These are phyloP conservation scores for Pseudococcus viburni DNA, from an alignment of 2,888 invertebrate species.

Conservation along the genomic window DNA sequence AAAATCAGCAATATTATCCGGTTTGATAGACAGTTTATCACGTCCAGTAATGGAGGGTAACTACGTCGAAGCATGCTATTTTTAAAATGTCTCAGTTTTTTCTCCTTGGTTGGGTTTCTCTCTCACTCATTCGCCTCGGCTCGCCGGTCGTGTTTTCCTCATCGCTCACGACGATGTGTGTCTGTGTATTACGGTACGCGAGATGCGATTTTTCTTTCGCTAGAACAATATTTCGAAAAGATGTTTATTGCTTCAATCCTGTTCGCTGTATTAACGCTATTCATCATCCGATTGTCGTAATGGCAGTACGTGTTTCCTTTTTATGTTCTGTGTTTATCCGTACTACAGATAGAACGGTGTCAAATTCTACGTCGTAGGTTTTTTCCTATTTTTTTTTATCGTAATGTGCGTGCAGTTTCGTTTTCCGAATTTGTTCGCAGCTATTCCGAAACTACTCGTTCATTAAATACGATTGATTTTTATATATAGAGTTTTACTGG, in stretches of 20 bases:
- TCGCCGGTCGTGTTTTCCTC: not conserved
- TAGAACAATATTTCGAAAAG: conserved; percentile 57
- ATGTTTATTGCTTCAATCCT: conserved; percentile 57
- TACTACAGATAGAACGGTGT: conserved; percentile 30
- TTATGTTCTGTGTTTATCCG: conserved; percentile 51
- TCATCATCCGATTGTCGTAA: conserved; percentile 57
- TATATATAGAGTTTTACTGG: not conserved
- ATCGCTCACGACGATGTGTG: not conserved
- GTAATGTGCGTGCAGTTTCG: not conserved
- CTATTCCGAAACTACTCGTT: not conserved
- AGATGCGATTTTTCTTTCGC: conserved; percentile 52
- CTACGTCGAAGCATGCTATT: conserved; percentile 53
- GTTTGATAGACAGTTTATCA: conserved; percentile 57
- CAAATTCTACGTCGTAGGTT: conserved; percentile 27
- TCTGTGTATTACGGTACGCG: not conserved
- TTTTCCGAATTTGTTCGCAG: not conserved
- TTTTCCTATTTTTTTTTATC: conserved; percentile 18
- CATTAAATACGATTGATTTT: conserved; percentile 21
- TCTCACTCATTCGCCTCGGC: not conserved
- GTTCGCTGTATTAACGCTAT: conserved; percentile 55
- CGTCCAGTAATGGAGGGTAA: conserved; percentile 55
- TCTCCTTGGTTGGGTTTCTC: too few species aligned
- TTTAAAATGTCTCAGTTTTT: conserved; percentile 55
- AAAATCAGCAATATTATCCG: conserved; percentile 57
- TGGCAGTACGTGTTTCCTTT: conserved; percentile 54